Evolutionary conservation across 2,888 invertebrate genomes (phyloP).

Genomic region (Tillus elongatus): DNA sequence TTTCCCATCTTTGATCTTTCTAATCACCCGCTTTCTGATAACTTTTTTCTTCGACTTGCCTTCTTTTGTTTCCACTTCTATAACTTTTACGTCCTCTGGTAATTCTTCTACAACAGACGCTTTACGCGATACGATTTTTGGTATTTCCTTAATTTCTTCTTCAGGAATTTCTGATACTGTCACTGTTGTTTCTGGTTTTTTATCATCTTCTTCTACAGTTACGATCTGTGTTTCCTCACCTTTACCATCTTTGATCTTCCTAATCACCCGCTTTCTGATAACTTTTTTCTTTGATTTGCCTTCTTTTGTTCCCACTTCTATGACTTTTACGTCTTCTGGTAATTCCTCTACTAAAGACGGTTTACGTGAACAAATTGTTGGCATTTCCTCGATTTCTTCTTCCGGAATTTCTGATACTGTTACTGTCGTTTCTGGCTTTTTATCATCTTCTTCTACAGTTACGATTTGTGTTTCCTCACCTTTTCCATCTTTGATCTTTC

Average conservation of each 20-base stretch:
- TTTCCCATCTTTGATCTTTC: conserved; percentile 30
- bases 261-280: conserved; percentile 27
- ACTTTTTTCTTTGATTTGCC: conserved; percentile 25
- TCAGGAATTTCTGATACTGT: conserved; percentile 15
- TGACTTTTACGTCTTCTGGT: conserved; percentile 22
- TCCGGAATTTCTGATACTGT: conserved; percentile 22
- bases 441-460: conserved; percentile 40
- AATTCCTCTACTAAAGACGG: conserved; percentile 19
- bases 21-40: conserved; percentile 25
- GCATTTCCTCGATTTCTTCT: conserved; percentile 14
- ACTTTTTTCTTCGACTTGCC: conserved; percentile 13
- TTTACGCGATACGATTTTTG: conserved; percentile 8
- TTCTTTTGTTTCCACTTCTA: conserved; percentile 1
- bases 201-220: conserved; percentile 32
- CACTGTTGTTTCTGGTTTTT: conserved; percentile 20
- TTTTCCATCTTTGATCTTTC: conserved; percentile 38
- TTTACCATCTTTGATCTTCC: conserved; percentile 23
- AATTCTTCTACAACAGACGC: conserved; percentile 10
- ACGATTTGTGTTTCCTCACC: conserved; percentile 43
- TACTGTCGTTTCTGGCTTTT: conserved; percentile 37
- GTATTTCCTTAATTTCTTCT: conserved; percentile 9
- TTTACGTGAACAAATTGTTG: conserved; percentile 19
- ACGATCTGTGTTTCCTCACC: conserved; percentile 33
- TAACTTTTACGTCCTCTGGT: conserved; percentile 12
- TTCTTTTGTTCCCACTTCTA: conserved; percentile 15